A percentile compares a stretch with the other conserved stretches of the same genome.
Conservation (phyloP, 2,888 invertebrate genomes). For the Acronicta leporina region DNA sequence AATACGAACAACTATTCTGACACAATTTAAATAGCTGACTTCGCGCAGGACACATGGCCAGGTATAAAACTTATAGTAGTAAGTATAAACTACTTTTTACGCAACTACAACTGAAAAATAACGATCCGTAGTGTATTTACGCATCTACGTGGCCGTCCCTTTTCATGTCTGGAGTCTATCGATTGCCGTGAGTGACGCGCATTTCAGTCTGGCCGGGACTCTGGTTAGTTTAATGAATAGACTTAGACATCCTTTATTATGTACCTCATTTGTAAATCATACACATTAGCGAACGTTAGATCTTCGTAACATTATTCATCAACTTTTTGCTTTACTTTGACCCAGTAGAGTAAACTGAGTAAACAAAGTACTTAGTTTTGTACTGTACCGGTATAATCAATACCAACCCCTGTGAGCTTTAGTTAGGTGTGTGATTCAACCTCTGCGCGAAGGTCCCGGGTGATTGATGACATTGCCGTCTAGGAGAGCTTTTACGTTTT, state of each 20-base stretch:
- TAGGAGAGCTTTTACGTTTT: conserved; percentile 31
- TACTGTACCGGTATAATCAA: conserved; percentile 31
- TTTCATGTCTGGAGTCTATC: conserved; percentile 47
- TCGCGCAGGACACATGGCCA: neutral
- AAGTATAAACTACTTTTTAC: conserved; percentile 27
- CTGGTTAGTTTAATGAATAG: conserved; percentile 35
- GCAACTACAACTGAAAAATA: conserved; percentile 30
- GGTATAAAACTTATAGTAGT: conserved; percentile 29
- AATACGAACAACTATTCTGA: too few species aligned
- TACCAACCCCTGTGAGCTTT: conserved; percentile 37
- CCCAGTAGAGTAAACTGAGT: conserved; percentile 2
- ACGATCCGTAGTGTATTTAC: conserved; percentile 41
- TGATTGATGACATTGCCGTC: conserved; percentile 43
- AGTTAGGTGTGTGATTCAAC: conserved; percentile 36
- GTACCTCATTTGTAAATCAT: too few species aligned
- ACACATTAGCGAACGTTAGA: too few species aligned
- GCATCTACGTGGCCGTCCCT: conserved; percentile 48
- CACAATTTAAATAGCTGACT: too few species aligned
- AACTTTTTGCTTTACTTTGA: neutral
- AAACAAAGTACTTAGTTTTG: conserved; percentile 19
- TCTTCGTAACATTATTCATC: neutral
- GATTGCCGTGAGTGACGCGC: conserved; percentile 50
- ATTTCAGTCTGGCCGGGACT: conserved; percentile 37
- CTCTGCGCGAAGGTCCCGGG: conserved; percentile 23
- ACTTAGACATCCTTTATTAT: conserved; percentile 18